These are phyloP conservation scores for Hemicrepidius hirtus DNA, from an alignment of 2,888 invertebrate genomes.

Conservation along the genomic window DNA sequence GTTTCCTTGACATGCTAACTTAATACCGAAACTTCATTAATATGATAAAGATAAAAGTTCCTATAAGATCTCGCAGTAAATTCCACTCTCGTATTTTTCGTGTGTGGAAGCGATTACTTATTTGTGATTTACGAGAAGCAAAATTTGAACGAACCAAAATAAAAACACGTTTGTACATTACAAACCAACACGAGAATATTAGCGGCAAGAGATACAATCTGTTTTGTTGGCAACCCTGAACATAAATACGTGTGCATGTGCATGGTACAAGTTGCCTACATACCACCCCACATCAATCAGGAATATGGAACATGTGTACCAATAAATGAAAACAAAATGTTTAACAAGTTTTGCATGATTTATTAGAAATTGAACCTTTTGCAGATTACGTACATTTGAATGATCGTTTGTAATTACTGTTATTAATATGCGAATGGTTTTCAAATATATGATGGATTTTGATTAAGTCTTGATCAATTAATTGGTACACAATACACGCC, in stretches of 20 bases:
- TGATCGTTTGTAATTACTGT: slow-evolving; percentile 26
- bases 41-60: not conserved
- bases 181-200: slow-evolving; percentile 58
- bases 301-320: slow-evolving; percentile 66
- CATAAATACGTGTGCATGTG: slow-evolving; percentile 59
- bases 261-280: slow-evolving; percentile 63
- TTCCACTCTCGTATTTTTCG: slow-evolving; percentile 22
- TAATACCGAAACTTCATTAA: not conserved
- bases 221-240: slow-evolving; percentile 56
- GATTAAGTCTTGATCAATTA: not conserved
- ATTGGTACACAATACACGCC: too few species aligned
- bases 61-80: slow-evolving; percentile 7
- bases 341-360: slow-evolving; percentile 57
- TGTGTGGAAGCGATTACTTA: slow-evolving; percentile 26
- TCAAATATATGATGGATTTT: not conserved
- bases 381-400: slow-evolving; percentile 24
- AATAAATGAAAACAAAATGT: slow-evolving; percentile 60
- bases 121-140: slow-evolving; percentile 14
- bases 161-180: slow-evolving; percentile 31
- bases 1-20: slow-evolving; percentile 22
- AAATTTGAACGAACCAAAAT: slow-evolving; percentile 12
- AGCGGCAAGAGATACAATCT: slow-evolving; percentile 61
- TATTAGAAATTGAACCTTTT: slow-evolving; percentile 50
- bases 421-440: not conserved
- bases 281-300: slow-evolving; percentile 62